Evolutionary conservation across 1,140 invertebrate species (phyloP).

Genomic region (Philaenus spumarius): DNA sequence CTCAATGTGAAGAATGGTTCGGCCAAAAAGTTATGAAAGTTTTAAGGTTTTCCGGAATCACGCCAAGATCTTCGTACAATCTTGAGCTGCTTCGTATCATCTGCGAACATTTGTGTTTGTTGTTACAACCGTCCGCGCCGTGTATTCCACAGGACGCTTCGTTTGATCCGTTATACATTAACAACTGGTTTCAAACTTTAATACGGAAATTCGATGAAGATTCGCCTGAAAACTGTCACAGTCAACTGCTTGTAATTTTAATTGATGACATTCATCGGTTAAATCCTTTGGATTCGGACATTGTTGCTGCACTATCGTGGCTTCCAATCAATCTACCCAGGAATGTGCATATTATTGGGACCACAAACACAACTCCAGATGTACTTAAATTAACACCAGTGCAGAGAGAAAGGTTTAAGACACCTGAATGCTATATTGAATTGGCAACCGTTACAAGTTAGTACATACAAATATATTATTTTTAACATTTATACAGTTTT

Average conservation of each 20-base stretch:
- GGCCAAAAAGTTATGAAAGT: constrained; percentile 49
- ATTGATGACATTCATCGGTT: constrained; percentile 72
- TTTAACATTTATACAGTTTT: too few species aligned
- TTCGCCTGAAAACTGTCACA: constrained; percentile 6
- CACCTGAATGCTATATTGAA: constrained; percentile 57
- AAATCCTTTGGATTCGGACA: constrained; percentile 70
- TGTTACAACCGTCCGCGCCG: constrained; percentile 62
- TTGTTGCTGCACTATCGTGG: constrained; percentile 70
- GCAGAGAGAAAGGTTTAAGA: constrained; percentile 64
- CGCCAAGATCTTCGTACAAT: constrained; percentile 72
- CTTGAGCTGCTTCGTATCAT: constrained; percentile 68
- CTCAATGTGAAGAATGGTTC: constrained; percentile 58
- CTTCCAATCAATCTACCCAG: constrained; percentile 66
- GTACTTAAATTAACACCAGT: constrained; percentile 65
- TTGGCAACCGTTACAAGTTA: constrained; percentile 42
- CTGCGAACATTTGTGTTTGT: constrained; percentile 72
- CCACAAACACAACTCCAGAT: constrained; percentile 61
- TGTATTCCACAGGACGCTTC: constrained; percentile 73
- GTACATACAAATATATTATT: too few species aligned
- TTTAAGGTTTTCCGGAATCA: constrained; percentile 53
- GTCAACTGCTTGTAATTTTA: constrained; percentile 58
- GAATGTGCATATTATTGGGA: constrained; percentile 68
- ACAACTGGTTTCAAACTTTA: constrained; percentile 77
- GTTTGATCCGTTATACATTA: constrained; percentile 74
- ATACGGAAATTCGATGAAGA: constrained; percentile 43